Base-by-base conservation (phyloP, 2,113 vertebrate genomes). In the Caranx ignobilis region DNA sequence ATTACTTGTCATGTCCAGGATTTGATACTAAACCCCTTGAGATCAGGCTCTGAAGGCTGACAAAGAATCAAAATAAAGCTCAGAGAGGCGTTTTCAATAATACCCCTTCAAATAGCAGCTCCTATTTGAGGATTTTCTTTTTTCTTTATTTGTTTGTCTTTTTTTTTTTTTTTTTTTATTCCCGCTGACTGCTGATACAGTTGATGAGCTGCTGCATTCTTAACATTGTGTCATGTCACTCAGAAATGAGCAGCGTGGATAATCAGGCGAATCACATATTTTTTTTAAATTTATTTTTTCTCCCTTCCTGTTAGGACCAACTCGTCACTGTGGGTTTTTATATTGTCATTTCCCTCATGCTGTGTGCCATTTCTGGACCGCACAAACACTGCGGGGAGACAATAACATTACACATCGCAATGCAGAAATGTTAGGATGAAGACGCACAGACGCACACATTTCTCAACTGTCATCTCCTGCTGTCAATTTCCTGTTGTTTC, bases 1-100 rank as follows among this genome's bases (percentile, higher is more conserved):
- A 35, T 73, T 54, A 35, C 70, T 87, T 89, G 90, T 92, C 92
- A 85, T 62, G 74, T 89, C 87, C 79, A 77, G 79, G 88, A 87
- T 89, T 87, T 79, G 86, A 87, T 80, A 21, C 66, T 80, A 87
- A 92, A 90, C 68, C 87, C 74, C 85, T 55, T 47, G 87, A 86
- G 91, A 87, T 76, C 64, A 11, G 77, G 57, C 79, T 72, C 59
- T 79, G 78, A 88, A 69, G 52, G 75, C 75, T 86, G 88, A 83
- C 82, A 82, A 85, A 77, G 87, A 81, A 77, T 65, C 31, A n/a
- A 74, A 86, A 85, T 65, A 73, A 80, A 82, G 60, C 88, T 63
- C 65, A 45, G 15, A 31, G 76, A 86, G 72, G 68, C 76, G 1
- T 88, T 82, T 82, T 78, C 71, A 88, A 85, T 71, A 82, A 80